Evolutionary conservation across 2,113 vertebrate genomes (phyloP).

Genomic region (Alouatta palliata): DNA sequence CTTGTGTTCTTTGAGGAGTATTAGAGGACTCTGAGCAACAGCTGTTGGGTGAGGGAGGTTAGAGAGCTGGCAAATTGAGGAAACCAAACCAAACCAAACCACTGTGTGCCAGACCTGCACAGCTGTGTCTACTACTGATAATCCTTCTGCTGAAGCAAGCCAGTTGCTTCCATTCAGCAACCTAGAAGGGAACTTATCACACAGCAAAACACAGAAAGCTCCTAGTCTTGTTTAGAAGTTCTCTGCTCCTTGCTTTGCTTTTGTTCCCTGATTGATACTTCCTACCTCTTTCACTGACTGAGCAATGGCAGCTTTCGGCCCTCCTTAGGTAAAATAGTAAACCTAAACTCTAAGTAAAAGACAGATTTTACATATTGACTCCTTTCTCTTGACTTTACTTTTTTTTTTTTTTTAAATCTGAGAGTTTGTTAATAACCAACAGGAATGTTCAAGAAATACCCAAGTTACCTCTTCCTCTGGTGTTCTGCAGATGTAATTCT

Average conservation of each 20-base stretch:
- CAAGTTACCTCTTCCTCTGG: neutral
- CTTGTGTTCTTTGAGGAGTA: neutral
- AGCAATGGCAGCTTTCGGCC: neutral
- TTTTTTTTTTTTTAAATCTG: neutral
- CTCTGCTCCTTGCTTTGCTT: neutral
- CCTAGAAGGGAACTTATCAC: neutral
- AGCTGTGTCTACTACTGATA: constrained; percentile 64
- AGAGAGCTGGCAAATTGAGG: constrained; percentile 42
- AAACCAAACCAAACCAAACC: neutral
- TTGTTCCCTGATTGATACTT: neutral
- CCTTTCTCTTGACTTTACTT: neutral
- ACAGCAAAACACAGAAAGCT: constrained; percentile 23
- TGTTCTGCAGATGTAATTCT: neutral
- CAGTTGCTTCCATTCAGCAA: constrained; percentile 45
- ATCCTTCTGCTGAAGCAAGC: constrained; percentile 46
- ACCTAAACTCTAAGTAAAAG: neutral
- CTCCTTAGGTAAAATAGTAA: neutral
- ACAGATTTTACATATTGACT: neutral
- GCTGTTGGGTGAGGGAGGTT: constrained; percentile 34
- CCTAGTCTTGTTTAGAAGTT: neutral
- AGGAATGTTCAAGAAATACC: neutral
- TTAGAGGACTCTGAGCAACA: constrained; percentile 45
- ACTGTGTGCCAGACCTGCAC: constrained; percentile 38
- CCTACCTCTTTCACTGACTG: neutral
- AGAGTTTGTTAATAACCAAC: neutral